phyloP scores from a whole-genome alignment of 1,140 invertebrate genomes.

The Orius laevigatus region DNA sequence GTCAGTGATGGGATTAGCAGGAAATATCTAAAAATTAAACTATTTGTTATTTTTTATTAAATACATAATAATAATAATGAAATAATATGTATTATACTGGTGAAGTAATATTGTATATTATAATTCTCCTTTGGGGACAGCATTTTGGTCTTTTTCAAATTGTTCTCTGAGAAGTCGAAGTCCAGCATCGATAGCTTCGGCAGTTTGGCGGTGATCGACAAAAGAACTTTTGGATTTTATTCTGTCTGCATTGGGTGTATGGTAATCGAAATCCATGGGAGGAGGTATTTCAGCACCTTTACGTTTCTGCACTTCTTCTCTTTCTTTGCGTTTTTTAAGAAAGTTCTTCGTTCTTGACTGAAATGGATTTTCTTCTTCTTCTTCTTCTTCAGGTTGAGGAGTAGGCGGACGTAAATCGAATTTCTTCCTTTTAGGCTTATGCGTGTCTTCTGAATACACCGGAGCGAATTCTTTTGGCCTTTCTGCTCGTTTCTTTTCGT shows the following conservation, averaged over 20 bases:
- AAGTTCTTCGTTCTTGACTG: conserved; percentile 20
- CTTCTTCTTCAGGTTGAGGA: neutral
- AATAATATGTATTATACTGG: no score
- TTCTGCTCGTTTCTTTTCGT: conserved; percentile 49
- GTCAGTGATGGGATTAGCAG: no score
- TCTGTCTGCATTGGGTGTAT: conserved; percentile 17
- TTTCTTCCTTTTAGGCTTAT: conserved; percentile 8
- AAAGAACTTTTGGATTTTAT: conserved; percentile 23
- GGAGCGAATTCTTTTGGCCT: conserved; percentile 53
- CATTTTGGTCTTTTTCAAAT: conserved; percentile 29
- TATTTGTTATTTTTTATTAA: no score
- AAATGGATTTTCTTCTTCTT: conserved; percentile 19
- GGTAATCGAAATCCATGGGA: conserved; percentile 43
- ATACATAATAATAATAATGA: no score
- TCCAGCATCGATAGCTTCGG: conserved; percentile 47
- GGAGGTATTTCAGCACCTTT: conserved; percentile 39
- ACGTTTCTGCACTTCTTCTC: neutral
- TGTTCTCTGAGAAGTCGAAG: conserved; percentile 45
- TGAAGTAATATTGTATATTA: no score
- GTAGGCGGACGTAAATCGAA: neutral
- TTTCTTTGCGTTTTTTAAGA: conserved; percentile 9
- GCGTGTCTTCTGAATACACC: conserved; percentile 14
- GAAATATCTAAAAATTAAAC: neutral
- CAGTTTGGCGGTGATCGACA: conserved; percentile 21
- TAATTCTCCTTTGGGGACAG: neutral